Evolutionary conservation across 2,113 vertebrate species (phyloP).

Genomic region (Atractosteus spatula): DNA sequence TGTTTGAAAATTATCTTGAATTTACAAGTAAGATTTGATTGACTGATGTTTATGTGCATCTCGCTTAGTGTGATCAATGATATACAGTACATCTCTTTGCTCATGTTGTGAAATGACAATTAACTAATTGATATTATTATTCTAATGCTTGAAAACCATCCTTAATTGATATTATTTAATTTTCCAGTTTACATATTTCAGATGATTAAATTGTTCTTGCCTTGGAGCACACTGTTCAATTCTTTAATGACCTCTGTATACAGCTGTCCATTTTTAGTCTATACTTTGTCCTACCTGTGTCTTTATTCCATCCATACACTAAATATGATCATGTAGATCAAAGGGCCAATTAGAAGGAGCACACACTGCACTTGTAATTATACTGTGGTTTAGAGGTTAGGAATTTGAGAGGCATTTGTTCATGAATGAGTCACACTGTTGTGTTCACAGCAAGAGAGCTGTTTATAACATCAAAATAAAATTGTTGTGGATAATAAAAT

Average conservation of each 20-base stretch:
- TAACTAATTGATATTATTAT: neutral
- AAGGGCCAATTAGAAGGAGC: neutral
- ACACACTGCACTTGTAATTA: neutral
- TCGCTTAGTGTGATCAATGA: neutral
- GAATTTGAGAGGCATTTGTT: neutral
- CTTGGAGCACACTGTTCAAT: too few species aligned
- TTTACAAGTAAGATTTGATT: neutral
- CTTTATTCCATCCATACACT: too few species aligned
- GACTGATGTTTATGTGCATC: neutral
- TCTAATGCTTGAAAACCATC: neutral
- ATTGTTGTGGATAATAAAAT: neutral
- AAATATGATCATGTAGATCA: too few species aligned
- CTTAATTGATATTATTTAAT: too few species aligned
- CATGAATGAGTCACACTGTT: neutral
- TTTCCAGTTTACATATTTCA: too few species aligned
- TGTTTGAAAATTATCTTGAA: neutral
- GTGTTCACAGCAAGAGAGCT: neutral
- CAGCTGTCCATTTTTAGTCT: too few species aligned
- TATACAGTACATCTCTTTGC: neutral
- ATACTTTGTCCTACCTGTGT: too few species aligned
- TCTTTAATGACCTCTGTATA: too few species aligned
- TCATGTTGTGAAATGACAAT: neutral
- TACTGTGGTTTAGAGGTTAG: neutral
- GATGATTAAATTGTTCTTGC: too few species aligned
- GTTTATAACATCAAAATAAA: neutral